Evolutionary conservation across 2,113 vertebrate species (phyloP).

Genomic region (Oriolus oriolus): DNA sequence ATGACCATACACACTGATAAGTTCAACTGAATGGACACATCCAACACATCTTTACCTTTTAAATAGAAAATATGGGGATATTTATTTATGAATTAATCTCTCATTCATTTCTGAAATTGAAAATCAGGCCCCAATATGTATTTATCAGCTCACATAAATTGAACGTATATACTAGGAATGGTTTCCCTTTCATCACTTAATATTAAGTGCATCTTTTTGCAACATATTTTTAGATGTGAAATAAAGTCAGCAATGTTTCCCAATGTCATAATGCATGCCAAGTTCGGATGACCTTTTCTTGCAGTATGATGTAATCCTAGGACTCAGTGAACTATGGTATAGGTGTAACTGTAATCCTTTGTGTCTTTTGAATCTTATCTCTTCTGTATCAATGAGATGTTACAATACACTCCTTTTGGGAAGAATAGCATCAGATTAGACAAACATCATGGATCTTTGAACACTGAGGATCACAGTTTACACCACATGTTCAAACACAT

Average conservation of each 20-base stretch:
- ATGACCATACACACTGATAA: background rate
- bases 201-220: background rate
- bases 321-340: background rate
- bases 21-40: background rate
- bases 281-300: background rate
- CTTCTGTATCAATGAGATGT: background rate
- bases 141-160: background rate
- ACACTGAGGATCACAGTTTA: background rate
- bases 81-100: background rate
- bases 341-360: background rate
- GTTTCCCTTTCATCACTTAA: background rate
- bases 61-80: background rate
- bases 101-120: background rate
- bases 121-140: background rate
- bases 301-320: background rate
- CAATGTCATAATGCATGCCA: background rate
- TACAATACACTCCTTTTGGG: background rate
- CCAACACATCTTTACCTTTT: background rate
- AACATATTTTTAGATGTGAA: background rate
- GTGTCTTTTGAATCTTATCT: constrained; percentile 3
- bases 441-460: background rate
- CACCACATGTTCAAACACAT: background rate
- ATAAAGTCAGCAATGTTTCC: background rate
- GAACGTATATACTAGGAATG: background rate
- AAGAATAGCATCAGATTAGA: background rate